Percentiles rank a stretch among this genome's conserved stretches.
Conservation (phyloP, 2,888 invertebrate species). For the Tetramorium bicarinatum region DNA sequence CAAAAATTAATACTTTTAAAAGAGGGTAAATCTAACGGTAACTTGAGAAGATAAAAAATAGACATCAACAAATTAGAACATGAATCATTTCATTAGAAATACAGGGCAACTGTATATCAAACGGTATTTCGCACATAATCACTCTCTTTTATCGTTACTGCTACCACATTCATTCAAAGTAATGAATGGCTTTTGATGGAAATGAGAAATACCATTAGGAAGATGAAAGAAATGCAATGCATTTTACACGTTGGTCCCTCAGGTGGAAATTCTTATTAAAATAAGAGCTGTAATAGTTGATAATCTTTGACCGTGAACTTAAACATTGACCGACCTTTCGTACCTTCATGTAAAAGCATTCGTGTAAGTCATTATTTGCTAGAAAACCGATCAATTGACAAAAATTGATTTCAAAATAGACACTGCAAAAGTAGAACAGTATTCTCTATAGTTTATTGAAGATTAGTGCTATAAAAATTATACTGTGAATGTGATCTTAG, state of each 20-base stretch:
- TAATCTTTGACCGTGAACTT: constrained; percentile 34
- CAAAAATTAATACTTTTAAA: constrained; percentile 15
- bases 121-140: constrained; percentile 8
- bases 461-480: background rate
- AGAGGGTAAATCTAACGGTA: background rate
- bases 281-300: background rate
- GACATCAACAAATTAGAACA: constrained; percentile 20
- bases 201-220: constrained; percentile 18
- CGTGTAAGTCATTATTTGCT: background rate
- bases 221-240: constrained; percentile 32
- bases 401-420: constrained; percentile 2
- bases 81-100: constrained; percentile 4
- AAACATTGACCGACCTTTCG: background rate
- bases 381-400: background rate
- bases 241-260: background rate
- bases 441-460: no score
- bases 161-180: constrained; percentile 1
- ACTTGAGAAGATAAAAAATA: background rate
- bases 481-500: background rate
- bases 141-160: background rate
- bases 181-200: constrained; percentile 25
- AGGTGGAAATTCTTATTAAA: background rate
- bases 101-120: constrained; percentile 9
- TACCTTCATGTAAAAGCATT: constrained; percentile 4
- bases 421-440: background rate